phyloP scores from a whole-genome alignment of 2,888 invertebrate genomes.

The Campoplex capitator region DNA sequence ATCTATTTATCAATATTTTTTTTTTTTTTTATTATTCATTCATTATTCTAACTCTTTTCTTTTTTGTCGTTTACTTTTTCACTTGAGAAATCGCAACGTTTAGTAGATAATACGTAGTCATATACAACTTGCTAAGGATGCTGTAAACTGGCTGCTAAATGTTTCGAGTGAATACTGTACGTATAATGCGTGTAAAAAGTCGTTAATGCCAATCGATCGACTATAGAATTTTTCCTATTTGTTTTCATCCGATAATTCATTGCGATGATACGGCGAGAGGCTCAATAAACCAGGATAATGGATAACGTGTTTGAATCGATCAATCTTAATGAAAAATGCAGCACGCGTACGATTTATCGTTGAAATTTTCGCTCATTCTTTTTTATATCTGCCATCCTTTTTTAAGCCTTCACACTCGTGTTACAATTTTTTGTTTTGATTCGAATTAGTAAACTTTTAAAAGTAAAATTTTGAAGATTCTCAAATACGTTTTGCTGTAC shows the following conservation, averaged over 20 bases:
- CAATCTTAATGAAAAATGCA: conserved; percentile 2
- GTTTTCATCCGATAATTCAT: conserved; percentile 3
- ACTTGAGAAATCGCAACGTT: conserved; percentile 79
- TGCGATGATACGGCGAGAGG: conserved; percentile 8
- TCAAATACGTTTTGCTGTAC: conserved; percentile 25
- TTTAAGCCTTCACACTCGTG: not conserved
- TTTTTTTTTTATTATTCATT: not conserved
- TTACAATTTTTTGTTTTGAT: not conserved
- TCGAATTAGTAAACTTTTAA: not conserved
- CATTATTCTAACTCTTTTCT: conserved; percentile 43
- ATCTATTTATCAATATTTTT: conserved; percentile 70
- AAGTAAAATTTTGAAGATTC: conserved; percentile 1
- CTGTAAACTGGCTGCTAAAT: conserved; percentile 82
- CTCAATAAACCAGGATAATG: conserved; percentile 15
- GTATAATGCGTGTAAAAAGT: conserved; percentile 80
- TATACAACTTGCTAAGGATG: conserved; percentile 82
- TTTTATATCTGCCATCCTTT: not conserved
- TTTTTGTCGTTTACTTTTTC: conserved; percentile 38
- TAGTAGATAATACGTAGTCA: conserved; percentile 81
- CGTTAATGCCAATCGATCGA: conserved; percentile 71
- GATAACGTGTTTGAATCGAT: conserved; percentile 1
- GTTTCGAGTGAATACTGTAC: conserved; percentile 82
- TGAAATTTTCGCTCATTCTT: not conserved
- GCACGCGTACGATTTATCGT: conserved; percentile 6
- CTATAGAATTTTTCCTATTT: conserved; percentile 52